Conservation (phyloP, 2,797 vertebrate genomes). For the Sebastes variabilis region DNA sequence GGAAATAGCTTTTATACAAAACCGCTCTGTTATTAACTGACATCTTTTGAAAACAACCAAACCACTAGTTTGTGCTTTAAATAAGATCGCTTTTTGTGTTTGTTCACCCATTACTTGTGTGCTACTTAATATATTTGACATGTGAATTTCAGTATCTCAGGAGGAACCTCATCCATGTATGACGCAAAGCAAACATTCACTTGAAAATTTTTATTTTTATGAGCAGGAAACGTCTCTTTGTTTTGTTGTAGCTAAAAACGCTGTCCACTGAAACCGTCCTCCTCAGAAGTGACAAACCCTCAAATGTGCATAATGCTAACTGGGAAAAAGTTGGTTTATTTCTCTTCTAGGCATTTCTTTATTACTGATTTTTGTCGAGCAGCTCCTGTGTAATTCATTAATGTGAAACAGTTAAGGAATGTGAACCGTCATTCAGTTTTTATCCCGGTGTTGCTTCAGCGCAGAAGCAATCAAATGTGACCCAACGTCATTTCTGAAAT, state of each 20-base stretch:
- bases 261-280: slow-evolving; percentile 66
- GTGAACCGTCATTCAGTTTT: slow-evolving; percentile 62
- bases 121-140: slow-evolving; percentile 28
- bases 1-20: slow-evolving; percentile 31
- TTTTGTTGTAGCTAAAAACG: slow-evolving; percentile 30
- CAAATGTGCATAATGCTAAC: slow-evolving; percentile 57
- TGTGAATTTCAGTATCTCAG: slow-evolving; percentile 72
- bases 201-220: slow-evolving; percentile 35
- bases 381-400: slow-evolving; percentile 53
- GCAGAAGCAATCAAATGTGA: slow-evolving; percentile 47
- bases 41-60: slow-evolving; percentile 22
- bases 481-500: slow-evolving; percentile 28
- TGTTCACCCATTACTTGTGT: slow-evolving; percentile 12
- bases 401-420: slow-evolving; percentile 75
- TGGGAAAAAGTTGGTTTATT: slow-evolving; percentile 17
- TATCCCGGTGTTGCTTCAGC: slow-evolving; percentile 28
- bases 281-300: slow-evolving; percentile 41
- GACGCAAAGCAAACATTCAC: slow-evolving; percentile 23
- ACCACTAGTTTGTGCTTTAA: slow-evolving; percentile 42
- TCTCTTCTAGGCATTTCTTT: slow-evolving; percentile 44
- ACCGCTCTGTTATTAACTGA: slow-evolving; percentile 32
- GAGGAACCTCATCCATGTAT: slow-evolving; percentile 39
- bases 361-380: slow-evolving; percentile 48
- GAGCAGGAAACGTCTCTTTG: not conserved
- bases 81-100: slow-evolving; percentile 26